These are phyloP conservation scores for Emmelina monodactyla DNA, from an alignment of 2,888 invertebrate species.

Conservation along the genomic window DNA sequence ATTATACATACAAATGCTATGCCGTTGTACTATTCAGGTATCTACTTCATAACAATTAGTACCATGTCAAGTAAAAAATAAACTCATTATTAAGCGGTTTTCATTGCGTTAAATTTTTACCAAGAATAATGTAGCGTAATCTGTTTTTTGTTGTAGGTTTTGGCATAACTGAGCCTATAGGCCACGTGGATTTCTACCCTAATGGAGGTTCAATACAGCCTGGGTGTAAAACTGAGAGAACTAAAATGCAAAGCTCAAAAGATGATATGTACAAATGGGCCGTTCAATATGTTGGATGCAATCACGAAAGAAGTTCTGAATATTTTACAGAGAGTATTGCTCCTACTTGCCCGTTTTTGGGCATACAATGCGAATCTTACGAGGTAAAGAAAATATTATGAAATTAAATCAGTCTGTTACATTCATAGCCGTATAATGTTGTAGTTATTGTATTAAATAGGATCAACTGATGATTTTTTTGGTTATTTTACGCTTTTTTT, in stretches of 20 bases:
- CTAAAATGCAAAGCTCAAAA: conserved; percentile 20
- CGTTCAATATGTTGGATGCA: conserved; percentile 80
- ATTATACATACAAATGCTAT: conserved; percentile 88
- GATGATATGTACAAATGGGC: conserved; percentile 47
- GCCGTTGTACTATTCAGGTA: conserved; percentile 71
- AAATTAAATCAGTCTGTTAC: not conserved
- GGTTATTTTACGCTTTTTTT: too few relatives aligned
- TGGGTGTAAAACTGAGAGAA: conserved; percentile 36
- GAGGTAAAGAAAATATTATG: conserved; percentile 71
- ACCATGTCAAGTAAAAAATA: too few relatives aligned
- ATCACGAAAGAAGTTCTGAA: conserved; percentile 85
- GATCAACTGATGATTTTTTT: too few relatives aligned
- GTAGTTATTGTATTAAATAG: not conserved
- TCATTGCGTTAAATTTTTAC: too few relatives aligned
- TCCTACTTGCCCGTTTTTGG: conserved; percentile 77
- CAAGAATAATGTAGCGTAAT: too few relatives aligned
- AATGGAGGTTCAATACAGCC: conserved; percentile 83
- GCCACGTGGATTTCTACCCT: conserved; percentile 91
- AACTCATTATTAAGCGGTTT: too few relatives aligned
- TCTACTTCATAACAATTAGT: too few relatives aligned
- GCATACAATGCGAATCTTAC: conserved; percentile 80
- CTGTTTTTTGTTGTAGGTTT: conserved; percentile 57
- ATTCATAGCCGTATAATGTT: not conserved
- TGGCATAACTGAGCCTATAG: conserved; percentile 82
- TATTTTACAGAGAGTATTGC: conserved; percentile 86